phyloP scores from a whole-genome alignment of 2,888 invertebrate species.

The Hetaerina titia region DNA sequence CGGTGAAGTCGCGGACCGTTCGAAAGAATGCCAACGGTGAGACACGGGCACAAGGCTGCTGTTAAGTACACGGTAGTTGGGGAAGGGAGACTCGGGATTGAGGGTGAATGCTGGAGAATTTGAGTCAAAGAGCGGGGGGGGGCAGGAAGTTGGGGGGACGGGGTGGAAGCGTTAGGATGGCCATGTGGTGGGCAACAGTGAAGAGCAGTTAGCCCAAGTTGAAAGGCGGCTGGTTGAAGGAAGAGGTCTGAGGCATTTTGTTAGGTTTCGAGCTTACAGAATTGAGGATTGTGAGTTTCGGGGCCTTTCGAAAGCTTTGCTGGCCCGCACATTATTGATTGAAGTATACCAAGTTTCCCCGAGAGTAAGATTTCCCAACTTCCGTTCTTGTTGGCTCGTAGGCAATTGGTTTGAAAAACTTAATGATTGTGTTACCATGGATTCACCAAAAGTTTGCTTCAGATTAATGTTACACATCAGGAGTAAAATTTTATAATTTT shows the following conservation, averaged over 20 bases:
- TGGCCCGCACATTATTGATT: background rate
- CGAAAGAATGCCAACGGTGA: background rate
- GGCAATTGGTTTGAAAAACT: background rate
- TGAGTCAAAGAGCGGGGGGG: background rate
- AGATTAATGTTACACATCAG: too few relatives aligned
- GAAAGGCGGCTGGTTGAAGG: background rate
- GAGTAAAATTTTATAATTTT: too few relatives aligned
- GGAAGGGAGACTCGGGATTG: background rate
- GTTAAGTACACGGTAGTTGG: background rate
- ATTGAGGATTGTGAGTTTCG: background rate
- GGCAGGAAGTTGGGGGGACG: background rate
- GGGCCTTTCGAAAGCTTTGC: background rate
- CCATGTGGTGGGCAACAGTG: background rate
- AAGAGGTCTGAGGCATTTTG: background rate
- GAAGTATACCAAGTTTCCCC: background rate
- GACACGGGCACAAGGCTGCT: background rate
- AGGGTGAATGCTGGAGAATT: background rate
- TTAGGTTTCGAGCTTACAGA: background rate
- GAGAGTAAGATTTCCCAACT: background rate
- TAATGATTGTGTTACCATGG: background rate
- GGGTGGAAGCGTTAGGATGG: background rate
- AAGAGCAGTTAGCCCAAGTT: conserved; percentile 44
- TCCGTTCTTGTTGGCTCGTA: background rate
- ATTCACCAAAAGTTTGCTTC: too few relatives aligned
- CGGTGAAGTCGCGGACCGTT: background rate